Evolutionary conservation across 2,888 invertebrate genomes (phyloP), one percentile per base, ranked within the genome.

Genomic region (Drosophila paramelanica): DNA sequence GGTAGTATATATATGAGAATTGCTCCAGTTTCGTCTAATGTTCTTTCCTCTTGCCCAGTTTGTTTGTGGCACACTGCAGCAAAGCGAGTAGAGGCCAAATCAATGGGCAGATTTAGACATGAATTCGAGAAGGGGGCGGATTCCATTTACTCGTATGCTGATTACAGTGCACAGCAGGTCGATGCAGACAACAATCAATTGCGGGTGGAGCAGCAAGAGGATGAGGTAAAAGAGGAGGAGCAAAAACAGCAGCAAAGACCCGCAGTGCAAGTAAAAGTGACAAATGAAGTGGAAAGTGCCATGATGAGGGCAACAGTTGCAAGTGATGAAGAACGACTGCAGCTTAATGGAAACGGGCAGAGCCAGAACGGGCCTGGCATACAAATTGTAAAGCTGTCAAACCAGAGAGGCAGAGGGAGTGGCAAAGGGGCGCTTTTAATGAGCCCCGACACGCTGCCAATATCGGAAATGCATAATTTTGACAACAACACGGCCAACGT

Each of bases 201-300:
- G 88, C 45, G 47, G 67, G 61, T 11, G 38, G 49, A 66, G 53
- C 47, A 59, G 51, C 41, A 41, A 51, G 45, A 41, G 42, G 27
- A 45, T 45, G 31, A 6, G 43, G 51, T 17, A 17, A 17, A 17
- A 17, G 17, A 14, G 23, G 31, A 31, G 46, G 17, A 42, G 53
- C 13, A 39, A 43, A 25, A 45, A 43, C 39, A 46, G 50, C 36
- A 39, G 67, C 11, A 70, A 50, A 49, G 58, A 53, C 88, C 88
- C 81, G 89, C 89, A 79, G 85, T 71, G 72, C 88, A 89, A 86
- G 85, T 79, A 89, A 86, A 86, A 86, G 89, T 88, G 88, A 73
- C 88, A 86, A 86, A 88, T 89, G 89, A 86, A 79, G 89, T 88
- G 85, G 88, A 89, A 86, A 86, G 86, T 89, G 83, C 67, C 70